A percentile compares a stretch with the other conserved stretches of the same genome.
Conservation (phyloP, 2,888 invertebrate species). For the Branchipolynoe longqiensis region DNA sequence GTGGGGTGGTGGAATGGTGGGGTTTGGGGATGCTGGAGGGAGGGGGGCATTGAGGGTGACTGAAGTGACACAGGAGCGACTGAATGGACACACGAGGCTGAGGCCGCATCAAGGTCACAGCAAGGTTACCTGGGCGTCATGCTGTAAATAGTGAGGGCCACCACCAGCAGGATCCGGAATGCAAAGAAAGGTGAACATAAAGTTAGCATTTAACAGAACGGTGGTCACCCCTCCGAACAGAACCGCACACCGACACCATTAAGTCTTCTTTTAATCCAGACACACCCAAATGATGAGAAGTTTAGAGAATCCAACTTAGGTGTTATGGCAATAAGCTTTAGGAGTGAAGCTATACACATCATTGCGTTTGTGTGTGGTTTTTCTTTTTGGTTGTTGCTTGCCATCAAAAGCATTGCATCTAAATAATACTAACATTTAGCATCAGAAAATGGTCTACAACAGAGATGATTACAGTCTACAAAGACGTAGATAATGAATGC, state of each 20-base stretch:
- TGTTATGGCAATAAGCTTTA: slow-evolving; percentile 12
- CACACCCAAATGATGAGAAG: slow-evolving; percentile 36
- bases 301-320: slow-evolving; percentile 16
- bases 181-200: slow-evolving; percentile 55
- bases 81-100: too few species aligned
- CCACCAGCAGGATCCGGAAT: slow-evolving; percentile 28
- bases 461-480: slow-evolving; percentile 8
- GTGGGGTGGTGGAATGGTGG: too few species aligned
- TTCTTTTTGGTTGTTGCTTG: neutral
- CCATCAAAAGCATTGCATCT: slow-evolving; percentile 45
- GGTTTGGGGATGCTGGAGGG: too few species aligned
- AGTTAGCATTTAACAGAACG: slow-evolving; percentile 53
- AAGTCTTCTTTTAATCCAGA: too few species aligned
- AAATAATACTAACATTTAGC: slow-evolving; percentile 41
- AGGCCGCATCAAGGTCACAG: too few species aligned
- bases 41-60: too few species aligned
- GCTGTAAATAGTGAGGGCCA: slow-evolving; percentile 47
- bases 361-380: neutral
- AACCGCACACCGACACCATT: too few species aligned
- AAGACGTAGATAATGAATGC: neutral
- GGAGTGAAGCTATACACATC: slow-evolving; percentile 22
- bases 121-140: slow-evolving; percentile 52
- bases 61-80: too few species aligned
- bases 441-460: slow-evolving; percentile 31
- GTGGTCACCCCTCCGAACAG: too few species aligned